Evolutionary conservation across 2,888 invertebrate genomes (phyloP).

Genomic region (Oligia strigilis): DNA sequence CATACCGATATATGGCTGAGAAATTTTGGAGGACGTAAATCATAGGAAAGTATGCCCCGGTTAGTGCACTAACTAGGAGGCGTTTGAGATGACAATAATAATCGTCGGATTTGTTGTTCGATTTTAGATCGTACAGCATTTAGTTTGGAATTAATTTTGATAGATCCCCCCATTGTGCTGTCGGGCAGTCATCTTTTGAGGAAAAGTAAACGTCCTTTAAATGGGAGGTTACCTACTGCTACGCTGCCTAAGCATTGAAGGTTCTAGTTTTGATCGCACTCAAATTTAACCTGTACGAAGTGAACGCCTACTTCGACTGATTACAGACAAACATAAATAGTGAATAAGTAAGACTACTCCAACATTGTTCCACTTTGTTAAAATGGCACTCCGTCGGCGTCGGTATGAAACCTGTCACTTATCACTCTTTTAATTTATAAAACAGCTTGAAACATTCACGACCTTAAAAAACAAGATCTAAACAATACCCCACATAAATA

Average conservation of each 20-base stretch:
- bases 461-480: conserved; percentile 31
- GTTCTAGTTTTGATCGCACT: neutral
- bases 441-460: conserved; percentile 24
- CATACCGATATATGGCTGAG: conserved; percentile 62
- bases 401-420: too few species aligned
- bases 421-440: conserved; percentile 12
- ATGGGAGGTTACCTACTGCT: neutral
- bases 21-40: conserved; percentile 46
- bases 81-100: neutral
- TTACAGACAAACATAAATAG: neutral
- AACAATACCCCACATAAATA: conserved; percentile 45
- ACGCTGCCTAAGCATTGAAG: neutral
- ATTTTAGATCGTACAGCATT: neutral
- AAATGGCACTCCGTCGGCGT: neutral
- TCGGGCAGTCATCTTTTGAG: too few species aligned
- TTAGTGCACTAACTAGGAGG: conserved; percentile 31
- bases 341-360: neutral
- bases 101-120: neutral
- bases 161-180: neutral
- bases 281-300: neutral
- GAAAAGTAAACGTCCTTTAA: neutral
- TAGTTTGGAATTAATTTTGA: neutral
- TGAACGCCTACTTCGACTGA: neutral
- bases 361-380: neutral
- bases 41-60: conserved; percentile 42